Conservation (phyloP, 1,140 invertebrate species). For the Scaptodrosophila lebanonensis region DNA sequence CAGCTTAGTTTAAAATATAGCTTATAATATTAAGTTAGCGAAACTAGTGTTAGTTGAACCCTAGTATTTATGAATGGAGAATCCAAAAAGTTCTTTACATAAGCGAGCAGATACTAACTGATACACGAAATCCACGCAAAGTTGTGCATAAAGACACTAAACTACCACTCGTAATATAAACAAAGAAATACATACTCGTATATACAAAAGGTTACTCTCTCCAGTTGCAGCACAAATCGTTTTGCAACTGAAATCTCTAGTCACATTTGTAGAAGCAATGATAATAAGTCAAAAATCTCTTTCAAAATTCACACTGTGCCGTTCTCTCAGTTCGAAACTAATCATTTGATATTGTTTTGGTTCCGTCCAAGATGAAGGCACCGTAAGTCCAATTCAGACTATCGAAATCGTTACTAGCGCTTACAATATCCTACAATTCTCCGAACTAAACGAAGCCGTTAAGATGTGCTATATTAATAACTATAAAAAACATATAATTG, state of each 20-base stretch:
- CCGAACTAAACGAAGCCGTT: background rate
- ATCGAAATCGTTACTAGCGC: too few relatives aligned
- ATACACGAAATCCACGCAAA: constrained; percentile 32
- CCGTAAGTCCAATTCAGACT: constrained; percentile 10
- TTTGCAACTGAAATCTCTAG: constrained; percentile 15
- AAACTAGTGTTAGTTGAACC: too few relatives aligned
- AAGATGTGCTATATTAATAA: constrained; percentile 1
- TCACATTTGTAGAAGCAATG: constrained; percentile 13
- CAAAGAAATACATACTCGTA: constrained; percentile 6
- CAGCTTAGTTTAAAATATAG: constrained; percentile 37
- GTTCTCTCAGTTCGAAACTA: constrained; percentile 16
- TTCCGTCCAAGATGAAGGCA: constrained; percentile 50
- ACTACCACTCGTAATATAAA: constrained; percentile 5
- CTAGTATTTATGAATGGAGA: too few relatives aligned
- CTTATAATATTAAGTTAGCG: constrained; percentile 24
- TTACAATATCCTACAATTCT: background rate
- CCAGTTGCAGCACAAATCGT: constrained; percentile 23
- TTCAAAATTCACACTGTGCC: constrained; percentile 24
- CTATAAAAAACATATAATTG: background rate
- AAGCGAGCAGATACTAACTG: background rate
- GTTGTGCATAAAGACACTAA: constrained; percentile 10
- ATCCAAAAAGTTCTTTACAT: too few relatives aligned
- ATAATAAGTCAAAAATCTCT: constrained; percentile 7
- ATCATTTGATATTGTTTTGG: constrained; percentile 42
- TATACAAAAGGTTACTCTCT: background rate